Base-by-base conservation (phyloP, 2,113 vertebrate genomes). In the Oxygymnocypris stewartii region DNA sequence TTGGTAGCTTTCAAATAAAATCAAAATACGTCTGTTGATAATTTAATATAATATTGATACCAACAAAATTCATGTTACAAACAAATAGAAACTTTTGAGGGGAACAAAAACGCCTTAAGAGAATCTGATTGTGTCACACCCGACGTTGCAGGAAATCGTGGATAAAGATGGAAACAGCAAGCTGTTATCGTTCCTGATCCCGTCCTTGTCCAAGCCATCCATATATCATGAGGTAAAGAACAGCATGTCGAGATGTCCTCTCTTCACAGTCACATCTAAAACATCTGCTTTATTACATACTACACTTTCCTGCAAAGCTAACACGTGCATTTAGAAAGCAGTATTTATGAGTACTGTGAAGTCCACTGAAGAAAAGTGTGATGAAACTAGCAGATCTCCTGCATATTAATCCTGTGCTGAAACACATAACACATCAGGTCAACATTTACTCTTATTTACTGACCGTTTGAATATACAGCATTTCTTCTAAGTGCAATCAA, bases 141-240 rank as follows among this genome's bases (percentile, higher is more conserved):
- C 2, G 40, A 80, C 16, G 75, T 35, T 23, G 47, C 94, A 99
- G 98, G 98, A 99, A 94, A 99, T 99, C 81, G 97, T 98, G 90
- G 97, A 99, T 93, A 98, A 98, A 96, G 98, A 99, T 84, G 98
- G 98, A 91, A 99, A 99, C 93, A 96, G 97, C 94, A 98, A 96
- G 93, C 96, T 98, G 88, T 94, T 99, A 77, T 99, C 97, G 89
- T 99, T 99, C 90, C 98, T 97, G 63, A 98, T 99, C 85, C 98
- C 98, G 54, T 99, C 98, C 0, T 95, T 99, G 92, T 99, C 98
- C 42, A 99, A 99, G 90, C 97, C 97, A 37, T 99, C 98, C 20
- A 95, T 99, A 94, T 99, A 99, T 91, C 98, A 99, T 61, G 98
- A 99, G 96, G 98, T 99, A 94, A 94, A 96, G 87, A 8, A 67